Conservation (phyloP, 2,797 vertebrate species). For the Myiotriccus ornatus region DNA sequence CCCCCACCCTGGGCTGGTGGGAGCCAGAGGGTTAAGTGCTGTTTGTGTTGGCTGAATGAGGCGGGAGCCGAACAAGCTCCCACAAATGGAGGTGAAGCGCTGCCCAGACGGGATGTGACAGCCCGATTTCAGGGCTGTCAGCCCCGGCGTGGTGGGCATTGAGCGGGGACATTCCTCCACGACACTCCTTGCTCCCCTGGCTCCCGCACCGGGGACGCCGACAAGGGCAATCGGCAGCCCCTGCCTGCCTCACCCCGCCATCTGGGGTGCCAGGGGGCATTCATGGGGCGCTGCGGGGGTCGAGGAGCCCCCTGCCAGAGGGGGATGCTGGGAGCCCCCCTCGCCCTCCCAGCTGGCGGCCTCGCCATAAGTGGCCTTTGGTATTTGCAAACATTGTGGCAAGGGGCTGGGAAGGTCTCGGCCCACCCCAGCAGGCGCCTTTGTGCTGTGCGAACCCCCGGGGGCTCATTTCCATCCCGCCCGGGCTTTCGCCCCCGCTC, state of each 20-base stretch:
- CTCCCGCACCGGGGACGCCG: not conserved
- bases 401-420: slow-evolving; percentile 57
- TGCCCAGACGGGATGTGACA: slow-evolving; percentile 69
- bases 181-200: slow-evolving; percentile 22
- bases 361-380: slow-evolving; percentile 17
- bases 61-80: slow-evolving; percentile 49
- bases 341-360: not conserved
- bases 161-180: slow-evolving; percentile 51
- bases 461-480: slow-evolving; percentile 67
- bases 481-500: not conserved
- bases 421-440: slow-evolving; percentile 61
- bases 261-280: not conserved
- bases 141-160: slow-evolving; percentile 51
- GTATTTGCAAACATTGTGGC: slow-evolving; percentile 69
- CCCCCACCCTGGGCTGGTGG: not conserved
- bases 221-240: not conserved
- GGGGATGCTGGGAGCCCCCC: not conserved
- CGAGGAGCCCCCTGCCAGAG: not conserved
- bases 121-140: slow-evolving; percentile 72
- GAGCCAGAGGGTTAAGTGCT: slow-evolving; percentile 66
- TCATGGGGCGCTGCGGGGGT: not conserved
- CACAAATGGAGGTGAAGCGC: slow-evolving; percentile 58
- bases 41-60: slow-evolving; percentile 65
- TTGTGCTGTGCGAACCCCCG: slow-evolving; percentile 35
- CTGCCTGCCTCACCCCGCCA: not conserved